Base-by-base conservation (phyloP, 2,888 invertebrate genomes). In the Acleris holmiana region DNA sequence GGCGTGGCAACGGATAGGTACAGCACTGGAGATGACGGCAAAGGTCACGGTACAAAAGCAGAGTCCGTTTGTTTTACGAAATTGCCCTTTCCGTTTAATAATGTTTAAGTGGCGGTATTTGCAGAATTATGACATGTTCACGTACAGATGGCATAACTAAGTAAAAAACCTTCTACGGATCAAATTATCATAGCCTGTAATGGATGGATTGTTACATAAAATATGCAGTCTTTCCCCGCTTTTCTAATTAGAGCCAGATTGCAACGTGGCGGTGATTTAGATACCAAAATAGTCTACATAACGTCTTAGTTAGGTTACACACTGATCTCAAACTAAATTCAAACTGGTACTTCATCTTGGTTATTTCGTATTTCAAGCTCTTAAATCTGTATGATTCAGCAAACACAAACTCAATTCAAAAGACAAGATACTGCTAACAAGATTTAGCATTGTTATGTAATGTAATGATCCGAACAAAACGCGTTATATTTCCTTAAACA, bases 1-100 rank as follows among this genome's bases (percentile, higher is more conserved):
- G 64, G 44, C 17, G 44, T 55, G 47, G 25, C 49, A 50, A 55
- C 55, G 41, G 51, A 47, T 21, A 19, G 53, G 41, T 49, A 55
- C 47, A 48, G 51, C 4, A 46, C 60, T 60, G 65, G 19, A 60
- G 60, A 46, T 60, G 65, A 65, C 60, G 49, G 59, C 55, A 60
- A 65, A 65, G 55, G 60, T 60, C 60, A 54, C 19, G 1, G 35
- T 47, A 64, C 64, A 59, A 59, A 64, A 59, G 58, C 59, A 23
- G 21, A 44, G 53, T 29, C 53, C 48, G 55, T 50, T 65, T 65
- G 50, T 65, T 59, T 55, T 35, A 18, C 35, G 23, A 23, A 47
- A 47, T 55, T 50, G 48, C 41, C 49, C 48, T 60, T 60, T 60
- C 48, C 29, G n/a, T 17, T 60, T 15, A 65, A 60, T 65, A 55